A percentile compares a stretch with the other conserved stretches of the same genome.
phyloP scores from a whole-genome alignment of 2,797 vertebrate genomes.

The Cyclura pinguis region DNA sequence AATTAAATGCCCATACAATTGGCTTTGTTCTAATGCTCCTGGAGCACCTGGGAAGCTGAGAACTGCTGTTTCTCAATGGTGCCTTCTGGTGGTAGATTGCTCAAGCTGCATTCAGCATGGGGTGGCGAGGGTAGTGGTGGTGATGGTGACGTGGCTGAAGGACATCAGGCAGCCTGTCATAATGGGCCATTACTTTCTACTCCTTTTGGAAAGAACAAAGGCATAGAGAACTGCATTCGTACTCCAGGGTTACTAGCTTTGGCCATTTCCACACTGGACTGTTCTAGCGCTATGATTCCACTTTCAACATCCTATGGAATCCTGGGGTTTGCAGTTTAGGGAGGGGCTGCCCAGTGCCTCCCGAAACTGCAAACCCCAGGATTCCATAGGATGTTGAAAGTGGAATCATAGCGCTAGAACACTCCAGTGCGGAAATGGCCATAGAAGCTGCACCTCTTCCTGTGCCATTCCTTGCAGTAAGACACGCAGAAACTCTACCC shows the following conservation, averaged over 20 bases:
- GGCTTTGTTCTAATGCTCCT: slow-evolving; percentile 52
- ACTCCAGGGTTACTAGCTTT: not conserved
- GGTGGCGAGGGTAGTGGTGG: not conserved
- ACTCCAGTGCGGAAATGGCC: too few relatives aligned
- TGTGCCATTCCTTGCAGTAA: not conserved
- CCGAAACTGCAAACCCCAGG: too few relatives aligned
- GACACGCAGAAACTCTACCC: not conserved
- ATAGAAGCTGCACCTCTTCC: not conserved
- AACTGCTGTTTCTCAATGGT: slow-evolving; percentile 73
- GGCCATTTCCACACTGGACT: too few relatives aligned
- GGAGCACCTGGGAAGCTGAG: slow-evolving; percentile 41
- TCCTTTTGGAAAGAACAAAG: not conserved
- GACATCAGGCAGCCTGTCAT: not conserved
- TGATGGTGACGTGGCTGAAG: not conserved
- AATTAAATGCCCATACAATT: slow-evolving; percentile 49
- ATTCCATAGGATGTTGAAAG: too few relatives aligned
- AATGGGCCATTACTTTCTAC: not conserved
- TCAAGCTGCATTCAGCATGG: not conserved
- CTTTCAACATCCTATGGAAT: too few relatives aligned
- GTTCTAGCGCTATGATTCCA: too few relatives aligned
- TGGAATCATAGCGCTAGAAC: too few relatives aligned
- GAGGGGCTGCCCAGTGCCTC: too few relatives aligned
- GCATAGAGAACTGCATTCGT: not conserved
- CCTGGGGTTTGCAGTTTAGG: too few relatives aligned
- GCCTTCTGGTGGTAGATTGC: slow-evolving; percentile 76